Evolutionary conservation across 1,140 invertebrate species (phyloP), one percentile per base, ranked within the genome.

Genomic region (Eumaeus atala): DNA sequence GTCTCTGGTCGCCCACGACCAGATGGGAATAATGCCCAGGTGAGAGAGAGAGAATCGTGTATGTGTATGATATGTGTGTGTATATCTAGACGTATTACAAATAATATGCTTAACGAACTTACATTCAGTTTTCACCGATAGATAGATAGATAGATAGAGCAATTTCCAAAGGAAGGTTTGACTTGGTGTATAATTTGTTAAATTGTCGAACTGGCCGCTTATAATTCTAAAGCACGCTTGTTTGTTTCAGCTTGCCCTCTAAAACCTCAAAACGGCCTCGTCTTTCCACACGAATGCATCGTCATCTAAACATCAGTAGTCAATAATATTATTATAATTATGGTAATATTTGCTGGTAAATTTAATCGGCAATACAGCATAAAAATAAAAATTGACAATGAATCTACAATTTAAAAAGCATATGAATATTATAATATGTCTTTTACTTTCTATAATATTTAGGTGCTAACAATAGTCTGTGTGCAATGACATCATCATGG

Each of bases 241-340:
- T 74, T 66, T 68, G 56, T 88, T 88, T 62, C 82, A 92, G 91
- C 88, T 10, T 93, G 91, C 69, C 90, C 91, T 8, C 87, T 76
- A 11, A 73, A 87, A 18, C 83, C 77, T 55, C 74, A 78, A 49
- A 73, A 79, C 21, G 87, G 87, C 33, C 85, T 88, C 61, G 72
- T 89, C 16, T 91, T 90, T 61, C 91, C 91, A n/a, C 91, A 92
- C 62, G 92, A 92, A 69, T 93, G 92, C 70, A 88, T 93, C 59
- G 89, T 92, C 42, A 92, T 92, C 72, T 93, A 76, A 91, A 61
- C 40, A 37, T 4, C 9, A 44, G 17, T 40, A 40, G 2, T 28
- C 10, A 12, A 40, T 40, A 12, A 40, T 14, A n/a, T 40, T n/a
- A 3, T 16, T 16, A 37, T n/a, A 37, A 4, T 37, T 2, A 1